Base-by-base conservation (phyloP, 1,140 invertebrate species). In the Leucophenga varia region DNA sequence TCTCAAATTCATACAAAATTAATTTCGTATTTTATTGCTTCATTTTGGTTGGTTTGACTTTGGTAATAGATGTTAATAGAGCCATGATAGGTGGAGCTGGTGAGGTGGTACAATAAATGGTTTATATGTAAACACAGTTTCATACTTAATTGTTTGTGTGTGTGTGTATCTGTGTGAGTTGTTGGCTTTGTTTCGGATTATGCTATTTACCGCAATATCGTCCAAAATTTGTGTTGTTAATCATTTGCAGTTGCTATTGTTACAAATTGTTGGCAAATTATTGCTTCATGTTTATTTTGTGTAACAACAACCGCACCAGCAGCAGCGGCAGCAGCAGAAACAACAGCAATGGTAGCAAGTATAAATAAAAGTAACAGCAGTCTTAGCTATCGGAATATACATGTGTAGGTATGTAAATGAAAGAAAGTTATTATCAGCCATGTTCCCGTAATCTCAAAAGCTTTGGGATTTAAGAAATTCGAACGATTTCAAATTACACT, bases 181-280 rank as follows among this genome's bases (percentile, higher is more conserved):
- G 42, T 41, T 30, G 40, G 48, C 21, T n/a, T n/a, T n/a, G n/a
- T n/a, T n/a, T n/a, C 19, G 12, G 28, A 30, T 67, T 65, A 67
- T 65, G 61, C 58, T 57, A 53, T 65, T 65, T 61, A 61, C 61
- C 61, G 67, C 61, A 65, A 65, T 61, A 63, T 65, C 63, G 58
- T 55, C 55, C 57, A 59, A 59, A 67, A 5, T 25, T n/a, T n/a
- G n/a, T 25, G 22, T 63, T 67, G 63, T 67, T 67, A 67, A 67
- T 67, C 63, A 67, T 67, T 61, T 67, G 59, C 63, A 67, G 63
- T 67, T 56, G 63, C 28, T 41, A 51, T 57, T 64, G 63, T 61
- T 54, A 59, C 63, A 67, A 67, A 67, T 67, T 59, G 63, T 57
- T 63, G 63, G 59, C 63, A 67, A 67, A 67, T 57, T 64, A 55